These are phyloP conservation scores for Hirundo rustica DNA, from an alignment of 2,797 vertebrate genomes.

Conservation along the genomic window DNA sequence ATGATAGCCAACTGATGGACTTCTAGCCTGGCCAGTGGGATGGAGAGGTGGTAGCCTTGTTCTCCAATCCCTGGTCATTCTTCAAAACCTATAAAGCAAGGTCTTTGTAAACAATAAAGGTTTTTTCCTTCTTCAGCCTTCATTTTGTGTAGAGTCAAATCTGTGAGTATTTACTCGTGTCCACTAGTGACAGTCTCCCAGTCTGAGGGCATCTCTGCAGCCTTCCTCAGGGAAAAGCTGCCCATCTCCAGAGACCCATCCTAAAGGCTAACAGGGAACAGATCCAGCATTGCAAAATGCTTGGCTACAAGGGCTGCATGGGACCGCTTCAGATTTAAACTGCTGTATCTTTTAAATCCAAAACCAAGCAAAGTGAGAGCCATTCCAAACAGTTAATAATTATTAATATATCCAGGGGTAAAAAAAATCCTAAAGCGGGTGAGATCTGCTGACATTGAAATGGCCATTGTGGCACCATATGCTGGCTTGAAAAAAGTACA, in stretches of 20 bases:
- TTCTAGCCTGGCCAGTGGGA: too few relatives aligned
- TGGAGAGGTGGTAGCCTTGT: too few relatives aligned
- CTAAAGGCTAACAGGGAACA: neutral
- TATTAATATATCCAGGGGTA: neutral
- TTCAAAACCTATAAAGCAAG: too few relatives aligned
- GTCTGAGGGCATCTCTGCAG: neutral
- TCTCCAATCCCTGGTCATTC: too few relatives aligned
- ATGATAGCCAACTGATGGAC: too few relatives aligned
- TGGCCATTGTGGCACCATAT: neutral
- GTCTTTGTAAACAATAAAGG: too few relatives aligned
- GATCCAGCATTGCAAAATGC: neutral
- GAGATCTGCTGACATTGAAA: neutral
- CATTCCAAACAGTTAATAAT: neutral
- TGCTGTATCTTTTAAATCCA: neutral
- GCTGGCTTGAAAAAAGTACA: neutral
- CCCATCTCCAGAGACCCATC: neutral
- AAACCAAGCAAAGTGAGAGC: neutral
- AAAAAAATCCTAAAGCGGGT: neutral
- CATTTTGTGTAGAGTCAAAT: too few relatives aligned
- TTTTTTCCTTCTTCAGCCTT: too few relatives aligned
- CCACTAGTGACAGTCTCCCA: neutral
- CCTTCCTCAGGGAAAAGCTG: neutral
- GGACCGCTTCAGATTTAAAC: neutral
- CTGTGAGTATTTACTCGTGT: too few relatives aligned
- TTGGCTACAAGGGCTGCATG: neutral